Base-by-base conservation (phyloP, 2,113 vertebrate species). In the Acinonyx jubatus region DNA sequence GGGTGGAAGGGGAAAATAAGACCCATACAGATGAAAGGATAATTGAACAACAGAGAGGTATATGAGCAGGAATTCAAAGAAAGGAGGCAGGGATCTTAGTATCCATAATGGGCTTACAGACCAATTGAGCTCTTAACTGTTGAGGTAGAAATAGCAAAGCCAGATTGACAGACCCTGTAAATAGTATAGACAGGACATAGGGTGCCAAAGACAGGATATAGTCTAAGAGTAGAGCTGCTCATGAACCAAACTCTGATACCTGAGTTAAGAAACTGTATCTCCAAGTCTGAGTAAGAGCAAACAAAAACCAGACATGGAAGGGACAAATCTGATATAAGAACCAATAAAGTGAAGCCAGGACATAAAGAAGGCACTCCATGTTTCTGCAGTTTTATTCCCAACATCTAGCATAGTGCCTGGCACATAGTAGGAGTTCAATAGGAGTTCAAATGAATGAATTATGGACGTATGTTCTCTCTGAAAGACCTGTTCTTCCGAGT, bases 281-380 rank as follows among this genome's bases (percentile, higher is more conserved):
- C n/a, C 13, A 61, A 52, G 65, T 87, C n/a, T 90, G 27, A 95
- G 65, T 36, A 95, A 84, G 16, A 80, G 27, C 25, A 94, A 97
- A 79, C 36, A 90, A 95, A 92, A 33, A 29, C 21, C 2, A 48
- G 48, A 80, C 27, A 31, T 76, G n/a, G 52, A 91, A 84, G 52
- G 81, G 57, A 61, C 11, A 91, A 91, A 79, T 78, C 23, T 96
- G n/a, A 57, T 79, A 14, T 66, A 91, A 92, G 55, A 97, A 94
- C 9, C 25, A 81, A 78, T 57, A 79, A 89, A 66, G 4, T 81
- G 5, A 23, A 91, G 11, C 7, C 16, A 66, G 12, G 23, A 88
- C 16, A 45, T 82, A 74, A 86, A 83, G 38, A 94, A 92, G 18
- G 9, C 12, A 79, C 14, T 79, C 2, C 23, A 25, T 89, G 48